Evolutionary conservation across 2,797 vertebrate species (phyloP).

Genomic region (Melopsittacus undulatus): DNA sequence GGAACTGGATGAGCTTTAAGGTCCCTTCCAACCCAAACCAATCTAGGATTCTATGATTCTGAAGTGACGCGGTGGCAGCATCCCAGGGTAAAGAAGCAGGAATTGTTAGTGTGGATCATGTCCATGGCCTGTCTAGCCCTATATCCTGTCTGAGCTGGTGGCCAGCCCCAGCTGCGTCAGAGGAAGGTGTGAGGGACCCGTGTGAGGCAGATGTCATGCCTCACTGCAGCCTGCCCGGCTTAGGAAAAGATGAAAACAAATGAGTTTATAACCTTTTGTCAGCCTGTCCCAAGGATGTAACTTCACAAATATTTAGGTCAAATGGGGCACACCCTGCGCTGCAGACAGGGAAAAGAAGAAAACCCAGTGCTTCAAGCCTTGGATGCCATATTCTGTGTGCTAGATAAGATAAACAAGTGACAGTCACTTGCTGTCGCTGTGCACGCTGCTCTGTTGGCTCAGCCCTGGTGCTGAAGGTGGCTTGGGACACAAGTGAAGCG

Average conservation of each 20-base stretch:
- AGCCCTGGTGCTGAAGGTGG: not conserved
- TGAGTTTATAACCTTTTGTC: conserved; percentile 57
- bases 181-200: conserved; percentile 34
- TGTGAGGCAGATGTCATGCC: not conserved
- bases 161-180: not conserved
- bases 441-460: not conserved
- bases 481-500: not conserved
- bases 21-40: not conserved
- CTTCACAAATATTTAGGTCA: conserved; percentile 71
- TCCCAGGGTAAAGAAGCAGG: not conserved
- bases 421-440: fast-evolving
- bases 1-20: not conserved
- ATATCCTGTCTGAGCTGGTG: not conserved
- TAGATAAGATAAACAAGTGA: conserved; percentile 14
- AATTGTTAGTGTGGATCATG: not conserved
- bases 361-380: not conserved
- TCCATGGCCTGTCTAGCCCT: not conserved
- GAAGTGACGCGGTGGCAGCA: not conserved
- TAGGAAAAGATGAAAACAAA: conserved; percentile 52
- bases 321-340: conserved; percentile 56
- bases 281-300: conserved; percentile 63
- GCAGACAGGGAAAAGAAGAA: conserved; percentile 23
- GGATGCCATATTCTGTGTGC: not conserved
- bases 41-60: not conserved
- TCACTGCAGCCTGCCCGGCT: not conserved